Evolutionary conservation across 2,113 vertebrate species (phyloP), one percentile per base, ranked within the genome.

Genomic region (Litocranius walleri): DNA sequence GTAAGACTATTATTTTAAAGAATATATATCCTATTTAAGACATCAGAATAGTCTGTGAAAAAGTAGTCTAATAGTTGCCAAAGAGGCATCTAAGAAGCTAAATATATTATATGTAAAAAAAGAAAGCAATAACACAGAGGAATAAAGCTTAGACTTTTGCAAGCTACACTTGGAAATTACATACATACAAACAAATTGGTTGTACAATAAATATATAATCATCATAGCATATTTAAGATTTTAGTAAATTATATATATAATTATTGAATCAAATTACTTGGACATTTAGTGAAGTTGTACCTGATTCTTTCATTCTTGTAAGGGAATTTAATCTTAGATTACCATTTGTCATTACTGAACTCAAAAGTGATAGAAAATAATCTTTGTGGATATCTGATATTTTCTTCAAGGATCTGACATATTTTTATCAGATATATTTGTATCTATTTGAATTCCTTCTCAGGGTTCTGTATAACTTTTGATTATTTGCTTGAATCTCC

Each of bases 211-310:
- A 40, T 21, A 54, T 29, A 54, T 33, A 61, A 90, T 82, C 8
- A 87, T 33, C 16, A 57, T 5, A 36, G 2, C 3, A 36, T 57
- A 48, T 78, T 83, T 74, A 94, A 83, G 87, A 93, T 36, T 50
- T 97, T 83, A 50, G 21, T 88, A 56, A 92, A 87, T 92, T 61
- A 19, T 59, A 16, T 50, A 1, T 45, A 14, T 88, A 85, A 59
- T 93, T 96, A 93, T 85, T 11, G 16, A 74, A 93, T 93, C 43
- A 88, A 78, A 25, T 93, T 74, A 88, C 45, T 74, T 93, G 83
- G n/a, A 61, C 1, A 43, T 78, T 86, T n/a, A 78, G 2, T 50
- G n/a, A 94, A 80, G 3, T 45, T 96, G 25, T 61, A 7, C 78
- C 52, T 87, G 59, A 82, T 67, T 94, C 7, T 82, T 97, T 90